These are phyloP conservation scores for Trypoxylon attenuatum DNA, from an alignment of 2,888 invertebrate genomes.

Conservation along the genomic window DNA sequence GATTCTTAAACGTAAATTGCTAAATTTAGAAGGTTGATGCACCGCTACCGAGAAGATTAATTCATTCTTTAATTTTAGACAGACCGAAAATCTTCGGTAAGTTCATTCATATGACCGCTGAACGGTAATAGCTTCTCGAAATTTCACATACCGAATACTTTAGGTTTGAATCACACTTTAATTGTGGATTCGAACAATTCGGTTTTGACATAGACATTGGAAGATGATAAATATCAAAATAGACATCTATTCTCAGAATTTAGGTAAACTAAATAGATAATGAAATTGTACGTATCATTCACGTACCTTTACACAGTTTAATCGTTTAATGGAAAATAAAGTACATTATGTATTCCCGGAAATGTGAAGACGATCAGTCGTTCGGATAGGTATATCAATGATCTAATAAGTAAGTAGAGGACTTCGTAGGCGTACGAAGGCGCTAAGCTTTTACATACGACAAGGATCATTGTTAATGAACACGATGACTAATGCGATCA, in stretches of 20 bases:
- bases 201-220: not conserved
- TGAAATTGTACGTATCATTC: too few species aligned
- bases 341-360: too few species aligned
- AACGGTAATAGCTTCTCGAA: constrained; percentile 18
- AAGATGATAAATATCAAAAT: too few species aligned
- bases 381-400: too few species aligned
- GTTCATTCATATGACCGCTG: constrained; percentile 23
- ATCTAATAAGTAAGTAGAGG: constrained; percentile 24
- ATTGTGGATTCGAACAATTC: constrained; percentile 2
- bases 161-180: constrained; percentile 3
- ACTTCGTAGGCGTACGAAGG: constrained; percentile 32
- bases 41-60: not conserved
- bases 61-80: not conserved
- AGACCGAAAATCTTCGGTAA: constrained; percentile 5
- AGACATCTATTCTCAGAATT: too few species aligned
- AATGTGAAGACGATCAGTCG: too few species aligned
- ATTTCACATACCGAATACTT: constrained; percentile 9
- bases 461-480: constrained; percentile 41
- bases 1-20: too few species aligned
- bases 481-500: constrained; percentile 46
- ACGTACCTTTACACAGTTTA: too few species aligned
- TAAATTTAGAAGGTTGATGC: not conserved
- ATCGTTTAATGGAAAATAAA: too few species aligned
- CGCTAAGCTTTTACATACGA: constrained; percentile 29
- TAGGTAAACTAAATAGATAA: too few species aligned